These are phyloP conservation scores for Ichneumon xanthorius DNA, from an alignment of 2,888 invertebrate genomes.

Conservation along the genomic window DNA sequence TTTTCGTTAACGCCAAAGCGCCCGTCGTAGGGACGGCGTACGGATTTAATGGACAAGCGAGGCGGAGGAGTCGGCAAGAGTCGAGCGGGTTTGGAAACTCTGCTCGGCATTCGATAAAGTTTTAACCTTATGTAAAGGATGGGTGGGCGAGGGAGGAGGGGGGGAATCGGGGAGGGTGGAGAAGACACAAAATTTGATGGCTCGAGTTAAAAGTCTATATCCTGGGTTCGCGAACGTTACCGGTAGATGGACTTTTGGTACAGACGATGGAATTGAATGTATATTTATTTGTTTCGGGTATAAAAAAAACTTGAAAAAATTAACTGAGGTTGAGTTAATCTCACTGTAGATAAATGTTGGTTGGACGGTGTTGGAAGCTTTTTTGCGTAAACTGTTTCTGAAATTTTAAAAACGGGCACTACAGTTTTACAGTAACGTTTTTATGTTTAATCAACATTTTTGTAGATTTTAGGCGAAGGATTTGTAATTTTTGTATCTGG, in stretches of 20 bases:
- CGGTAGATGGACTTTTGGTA: too few species aligned
- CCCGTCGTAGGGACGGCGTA: not conserved
- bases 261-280: not conserved
- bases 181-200: not conserved
- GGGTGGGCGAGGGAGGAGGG: not conserved
- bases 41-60: slow-evolving; percentile 55
- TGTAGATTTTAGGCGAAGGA: too few species aligned
- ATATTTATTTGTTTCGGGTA: not conserved
- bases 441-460: too few species aligned
- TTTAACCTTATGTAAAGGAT: slow-evolving; percentile 63
- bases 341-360: too few species aligned
- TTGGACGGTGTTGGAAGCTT: too few species aligned
- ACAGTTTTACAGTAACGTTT: too few species aligned
- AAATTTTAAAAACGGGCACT: too few species aligned
- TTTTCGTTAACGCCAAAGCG: slow-evolving; percentile 44
- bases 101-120: slow-evolving; percentile 71
- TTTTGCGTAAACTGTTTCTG: too few species aligned
- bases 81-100: slow-evolving; percentile 65
- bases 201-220: not conserved
- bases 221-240: too few species aligned
- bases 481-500: too few species aligned
- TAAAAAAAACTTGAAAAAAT: too few species aligned
- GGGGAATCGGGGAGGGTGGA: not conserved
- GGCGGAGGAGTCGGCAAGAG: slow-evolving; percentile 26
- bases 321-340: too few species aligned